Base-by-base conservation (phyloP, 2,113 vertebrate genomes). In the Micromys minutus region DNA sequence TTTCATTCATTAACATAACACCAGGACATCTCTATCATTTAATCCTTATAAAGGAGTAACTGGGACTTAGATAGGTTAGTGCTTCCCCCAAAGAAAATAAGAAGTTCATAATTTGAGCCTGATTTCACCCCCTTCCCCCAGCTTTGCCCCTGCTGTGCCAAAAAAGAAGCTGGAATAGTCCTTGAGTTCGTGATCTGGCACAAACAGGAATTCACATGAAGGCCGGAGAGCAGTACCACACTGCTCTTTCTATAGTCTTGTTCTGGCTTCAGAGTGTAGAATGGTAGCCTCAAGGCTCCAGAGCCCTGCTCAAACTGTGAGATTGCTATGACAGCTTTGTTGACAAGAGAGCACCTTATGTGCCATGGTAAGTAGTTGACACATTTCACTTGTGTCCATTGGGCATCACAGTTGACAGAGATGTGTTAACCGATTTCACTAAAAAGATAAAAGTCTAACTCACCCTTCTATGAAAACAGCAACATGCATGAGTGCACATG, bases 361-460 rank as follows among this genome's bases (percentile, higher is more conserved):
- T 45, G 42, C 75, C n/a, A 0, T 22, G 50, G 34, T 0, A 13
- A 87, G 50, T 26, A 89, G 75, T 42, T 86, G 55, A 63, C 87
- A 81, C 86, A 79, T 74, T 87, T 95, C 86, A 91, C 55, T 9
- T 87, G 36, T 69, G 55, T 85, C 67, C 50, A 47, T 0, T 83
- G 83, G 89, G 55, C 7, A 79, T 71, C 67, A 29, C 77, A 76
- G 77, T 95, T 95, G 34, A 61, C 24, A 83, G 45, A 63, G 50
- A n/a, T 29, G 34, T 74, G 61, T 50, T 86, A 80, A 77, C 31
- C 59, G 90, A 94, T 77, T 72, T 87, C 24, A 47, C 29, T 29
- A 3, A 69, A 63, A n/a, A 81, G 17, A 17, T 29, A 75, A 67
- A 47, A 75, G 29, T 29, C 17, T 47, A 39, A 21, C 17, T 71